Conservation (phyloP, 2,888 invertebrate genomes). For the Watsonalla binaria region DNA sequence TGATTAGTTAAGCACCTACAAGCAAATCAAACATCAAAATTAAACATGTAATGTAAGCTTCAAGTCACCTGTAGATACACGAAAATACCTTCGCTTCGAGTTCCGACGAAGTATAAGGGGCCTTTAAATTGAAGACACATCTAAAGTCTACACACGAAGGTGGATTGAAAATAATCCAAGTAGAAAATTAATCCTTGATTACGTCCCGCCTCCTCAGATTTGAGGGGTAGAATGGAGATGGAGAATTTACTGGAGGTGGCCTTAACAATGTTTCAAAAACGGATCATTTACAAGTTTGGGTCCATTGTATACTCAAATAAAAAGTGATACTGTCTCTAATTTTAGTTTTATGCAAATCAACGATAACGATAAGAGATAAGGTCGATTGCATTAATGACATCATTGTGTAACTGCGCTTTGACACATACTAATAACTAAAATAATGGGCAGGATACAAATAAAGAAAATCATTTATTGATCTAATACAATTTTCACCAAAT, state of each 20-base stretch:
- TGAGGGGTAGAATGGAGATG: conserved; percentile 38
- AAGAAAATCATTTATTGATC: no score
- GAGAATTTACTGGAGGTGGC: conserved; percentile 24
- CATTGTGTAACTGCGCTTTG: no score
- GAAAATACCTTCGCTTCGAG: conserved; percentile 27
- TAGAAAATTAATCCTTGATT: conserved; percentile 78
- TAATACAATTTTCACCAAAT: no score
- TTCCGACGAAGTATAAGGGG: conserved; percentile 45
- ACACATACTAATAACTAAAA: no score
- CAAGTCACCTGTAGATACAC: not conserved
- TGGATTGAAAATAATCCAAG: conserved; percentile 77
- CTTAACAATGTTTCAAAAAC: no score
- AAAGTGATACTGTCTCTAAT: no score
- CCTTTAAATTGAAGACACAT: conserved; percentile 65
- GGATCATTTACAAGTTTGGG: no score
- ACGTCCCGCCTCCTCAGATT: conserved; percentile 56
- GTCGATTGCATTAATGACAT: no score
- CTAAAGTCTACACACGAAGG: conserved; percentile 63
- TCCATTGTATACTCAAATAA: conserved; percentile 15
- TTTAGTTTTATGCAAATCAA: not conserved
- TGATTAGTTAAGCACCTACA: no score
- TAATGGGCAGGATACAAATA: no score
- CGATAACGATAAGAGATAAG: no score
- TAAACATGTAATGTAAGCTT: not conserved
- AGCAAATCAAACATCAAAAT: not conserved